These are phyloP conservation scores for Panthera tigris DNA, from an alignment of 2,113 vertebrate species.

Conservation along the genomic window DNA sequence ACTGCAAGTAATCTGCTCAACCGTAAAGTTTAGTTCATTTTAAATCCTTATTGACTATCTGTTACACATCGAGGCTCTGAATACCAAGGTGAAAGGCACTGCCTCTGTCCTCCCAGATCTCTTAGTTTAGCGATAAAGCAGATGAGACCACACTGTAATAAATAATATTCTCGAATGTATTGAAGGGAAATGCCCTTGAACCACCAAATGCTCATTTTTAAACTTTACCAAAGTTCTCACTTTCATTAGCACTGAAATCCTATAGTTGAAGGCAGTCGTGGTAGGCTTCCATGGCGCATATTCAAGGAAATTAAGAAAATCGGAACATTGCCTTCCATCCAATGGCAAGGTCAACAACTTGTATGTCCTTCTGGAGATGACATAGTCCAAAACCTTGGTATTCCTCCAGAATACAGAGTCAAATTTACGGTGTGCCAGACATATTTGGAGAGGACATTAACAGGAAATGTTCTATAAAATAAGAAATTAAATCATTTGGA, in stretches of 20 bases:
- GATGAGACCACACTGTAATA: neutral
- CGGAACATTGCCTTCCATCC: constrained; percentile 52
- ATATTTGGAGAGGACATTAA: constrained; percentile 64
- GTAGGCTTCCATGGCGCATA: constrained; percentile 55
- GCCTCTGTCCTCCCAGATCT: neutral
- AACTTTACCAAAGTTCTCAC: constrained; percentile 23
- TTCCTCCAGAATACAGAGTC: constrained; percentile 61
- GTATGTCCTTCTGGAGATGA: constrained; percentile 70
- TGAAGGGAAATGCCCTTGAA: constrained; percentile 48
- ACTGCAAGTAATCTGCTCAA: constrained; percentile 30
- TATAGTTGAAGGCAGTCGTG: constrained; percentile 36
- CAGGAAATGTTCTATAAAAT: constrained; percentile 63
- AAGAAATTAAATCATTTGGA: constrained; percentile 61
- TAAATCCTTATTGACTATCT: neutral
- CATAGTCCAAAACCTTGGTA: constrained; percentile 75
- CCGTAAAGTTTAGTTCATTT: constrained; percentile 16
- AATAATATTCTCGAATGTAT: neutral
- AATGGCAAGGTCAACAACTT: constrained; percentile 63
- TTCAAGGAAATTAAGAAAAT: constrained; percentile 65
- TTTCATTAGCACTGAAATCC: constrained; percentile 63
- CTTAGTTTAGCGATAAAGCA: neutral
- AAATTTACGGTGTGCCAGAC: constrained; percentile 57
- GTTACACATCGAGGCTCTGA: neutral
- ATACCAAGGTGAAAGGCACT: neutral
- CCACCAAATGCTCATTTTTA: neutral